phyloP scores from a whole-genome alignment of 2,113 vertebrate genomes.

The Alces alces region DNA sequence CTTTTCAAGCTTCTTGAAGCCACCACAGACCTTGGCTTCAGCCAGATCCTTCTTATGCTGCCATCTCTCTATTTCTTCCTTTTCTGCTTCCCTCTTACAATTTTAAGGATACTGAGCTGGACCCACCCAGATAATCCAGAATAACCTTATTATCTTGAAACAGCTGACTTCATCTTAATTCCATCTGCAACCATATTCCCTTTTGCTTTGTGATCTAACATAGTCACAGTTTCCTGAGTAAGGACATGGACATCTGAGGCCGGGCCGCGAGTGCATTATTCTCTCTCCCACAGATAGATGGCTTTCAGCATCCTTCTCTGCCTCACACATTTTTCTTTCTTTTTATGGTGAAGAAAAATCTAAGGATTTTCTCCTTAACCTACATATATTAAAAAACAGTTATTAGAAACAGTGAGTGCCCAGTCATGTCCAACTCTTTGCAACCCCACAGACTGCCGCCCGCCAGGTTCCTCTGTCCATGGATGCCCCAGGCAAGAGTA shows the following conservation, averaged over 20 bases:
- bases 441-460: accelerated
- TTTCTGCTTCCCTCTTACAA: background rate
- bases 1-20: background rate
- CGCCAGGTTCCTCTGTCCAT: background rate
- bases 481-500: background rate
- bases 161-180: background rate
- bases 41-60: background rate
- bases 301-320: background rate
- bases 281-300: background rate
- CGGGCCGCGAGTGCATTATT: background rate
- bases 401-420: background rate
- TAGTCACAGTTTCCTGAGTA: background rate
- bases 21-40: background rate
- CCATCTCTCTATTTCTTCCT: background rate
- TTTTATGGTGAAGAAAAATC: background rate
- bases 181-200: background rate
- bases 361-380: conserved; percentile 3
- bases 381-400: background rate
- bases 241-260: background rate
- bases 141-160: background rate
- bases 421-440: background rate
- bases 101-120: background rate
- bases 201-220: background rate
- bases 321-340: background rate
- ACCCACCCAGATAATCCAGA: background rate